These are phyloP conservation scores for Tiliacea citrago DNA, from an alignment of 2,888 invertebrate species.

Conservation along the genomic window DNA sequence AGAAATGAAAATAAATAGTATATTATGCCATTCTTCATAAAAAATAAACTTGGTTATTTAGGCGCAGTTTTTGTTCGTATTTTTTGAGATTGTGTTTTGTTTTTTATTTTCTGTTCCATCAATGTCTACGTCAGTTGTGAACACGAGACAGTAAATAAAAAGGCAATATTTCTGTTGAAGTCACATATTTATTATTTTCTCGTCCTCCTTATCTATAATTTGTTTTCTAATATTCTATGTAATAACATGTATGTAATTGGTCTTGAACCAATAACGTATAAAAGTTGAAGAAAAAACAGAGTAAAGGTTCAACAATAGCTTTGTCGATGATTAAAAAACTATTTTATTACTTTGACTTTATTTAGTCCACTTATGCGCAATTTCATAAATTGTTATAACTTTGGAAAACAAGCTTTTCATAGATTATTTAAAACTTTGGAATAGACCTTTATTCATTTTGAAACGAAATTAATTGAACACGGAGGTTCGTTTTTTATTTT, in stretches of 20 bases:
- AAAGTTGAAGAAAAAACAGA: not conserved
- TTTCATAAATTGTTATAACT: slow-evolving; percentile 18
- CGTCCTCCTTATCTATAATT: not conserved
- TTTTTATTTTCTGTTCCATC: slow-evolving; percentile 3
- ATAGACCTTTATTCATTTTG: no score
- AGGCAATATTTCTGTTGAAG: slow-evolving; percentile 12
- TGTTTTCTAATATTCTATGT: slow-evolving; percentile 34
- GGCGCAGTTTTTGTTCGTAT: slow-evolving; percentile 1
- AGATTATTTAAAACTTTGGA: not conserved
- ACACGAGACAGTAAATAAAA: slow-evolving; percentile 5
- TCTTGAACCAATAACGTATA: slow-evolving; percentile 9
- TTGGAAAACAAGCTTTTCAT: not conserved
- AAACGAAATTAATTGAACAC: no score
- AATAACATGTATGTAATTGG: slow-evolving; percentile 30
- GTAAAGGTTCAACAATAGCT: slow-evolving; percentile 3
- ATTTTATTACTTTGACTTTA: slow-evolving; percentile 15
- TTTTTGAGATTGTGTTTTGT: not conserved
- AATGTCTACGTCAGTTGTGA: not conserved
- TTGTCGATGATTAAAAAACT: slow-evolving; percentile 33
- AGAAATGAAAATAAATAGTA: slow-evolving; percentile 63
- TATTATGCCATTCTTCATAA: slow-evolving; percentile 44
- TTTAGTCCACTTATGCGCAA: not conserved
- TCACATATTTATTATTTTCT: slow-evolving; percentile 11
- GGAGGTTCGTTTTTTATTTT: no score
- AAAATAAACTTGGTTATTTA: slow-evolving; percentile 24